Evolutionary conservation across 2,113 vertebrate species (phyloP).

Genomic region (Nothoprocta pentlandii): DNA sequence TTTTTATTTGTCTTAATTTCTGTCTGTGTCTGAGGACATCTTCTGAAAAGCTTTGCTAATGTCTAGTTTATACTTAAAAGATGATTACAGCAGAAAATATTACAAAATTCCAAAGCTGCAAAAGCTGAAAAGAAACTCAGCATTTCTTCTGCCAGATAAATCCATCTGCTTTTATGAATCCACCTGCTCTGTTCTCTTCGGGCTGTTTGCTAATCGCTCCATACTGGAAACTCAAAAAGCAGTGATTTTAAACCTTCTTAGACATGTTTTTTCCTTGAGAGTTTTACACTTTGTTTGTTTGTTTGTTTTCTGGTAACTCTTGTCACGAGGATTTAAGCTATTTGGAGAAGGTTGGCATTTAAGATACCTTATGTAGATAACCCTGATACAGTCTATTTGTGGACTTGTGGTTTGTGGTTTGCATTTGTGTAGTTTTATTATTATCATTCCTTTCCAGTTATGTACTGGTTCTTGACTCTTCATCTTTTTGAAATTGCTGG

Average conservation of each 20-base stretch:
- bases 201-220: neutral
- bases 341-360: neutral
- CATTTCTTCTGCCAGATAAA: neutral
- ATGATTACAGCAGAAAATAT: neutral
- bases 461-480: neutral
- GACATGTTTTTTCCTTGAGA: neutral
- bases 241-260: neutral
- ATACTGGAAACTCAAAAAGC: neutral
- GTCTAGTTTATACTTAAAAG: neutral
- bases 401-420: neutral
- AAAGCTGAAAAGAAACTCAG: neutral
- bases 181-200: neutral
- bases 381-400: neutral
- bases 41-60: neutral
- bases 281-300: neutral
- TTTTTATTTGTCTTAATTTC: constrained; percentile 2
- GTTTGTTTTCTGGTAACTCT: neutral
- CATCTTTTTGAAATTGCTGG: neutral
- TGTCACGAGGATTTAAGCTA: neutral
- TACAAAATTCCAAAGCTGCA: neutral
- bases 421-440: neutral
- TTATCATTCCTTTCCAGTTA: neutral
- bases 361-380: neutral
- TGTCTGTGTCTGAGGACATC: neutral
- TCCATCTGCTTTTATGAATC: neutral